Conservation (phyloP, 2,113 vertebrate genomes). For the Eptatretus burgeri region DNA sequence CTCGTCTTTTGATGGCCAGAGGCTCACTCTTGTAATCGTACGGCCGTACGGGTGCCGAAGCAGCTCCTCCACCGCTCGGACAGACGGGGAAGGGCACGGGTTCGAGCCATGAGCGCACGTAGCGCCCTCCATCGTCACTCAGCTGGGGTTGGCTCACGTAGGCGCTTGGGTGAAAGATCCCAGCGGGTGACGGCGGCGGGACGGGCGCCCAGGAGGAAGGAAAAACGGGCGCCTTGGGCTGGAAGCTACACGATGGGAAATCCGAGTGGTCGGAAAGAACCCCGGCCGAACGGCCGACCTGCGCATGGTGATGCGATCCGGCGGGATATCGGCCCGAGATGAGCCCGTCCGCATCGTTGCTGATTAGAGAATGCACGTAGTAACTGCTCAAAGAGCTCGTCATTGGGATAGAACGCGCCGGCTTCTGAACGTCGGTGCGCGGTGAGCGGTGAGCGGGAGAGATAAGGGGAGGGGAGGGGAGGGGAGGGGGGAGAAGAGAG, state of each 20-base stretch:
- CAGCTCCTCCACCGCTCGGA: constrained; percentile 8
- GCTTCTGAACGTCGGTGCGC: not conserved
- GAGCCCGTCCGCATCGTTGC: constrained; percentile 43
- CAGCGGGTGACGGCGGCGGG: constrained; percentile 23
- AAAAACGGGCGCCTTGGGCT: constrained; percentile 40
- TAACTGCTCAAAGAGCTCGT: constrained; percentile 72
- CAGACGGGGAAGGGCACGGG: constrained; percentile 69
- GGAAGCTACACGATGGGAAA: constrained; percentile 55
- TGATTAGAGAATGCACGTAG: constrained; percentile 72
- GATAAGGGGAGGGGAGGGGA: no score
- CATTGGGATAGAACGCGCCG: constrained; percentile 21
- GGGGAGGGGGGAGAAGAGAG: no score
- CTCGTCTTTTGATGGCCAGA: constrained; percentile 11
- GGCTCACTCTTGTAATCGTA: constrained; percentile 89
- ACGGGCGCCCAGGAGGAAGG: constrained; percentile 58
- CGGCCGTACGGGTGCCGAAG: constrained; percentile 29
- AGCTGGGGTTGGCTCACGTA: constrained; percentile 29
- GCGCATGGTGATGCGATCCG: not conserved
- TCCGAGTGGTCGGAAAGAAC: constrained; percentile 44
- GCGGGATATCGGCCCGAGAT: constrained; percentile 12
- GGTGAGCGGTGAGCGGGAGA: not conserved
- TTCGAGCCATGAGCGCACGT: constrained; percentile 74
- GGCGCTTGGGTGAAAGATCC: constrained; percentile 46
- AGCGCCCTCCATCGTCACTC: constrained; percentile 31
- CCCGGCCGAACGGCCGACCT: constrained; percentile 13